Percentiles rank a stretch among this genome's conserved stretches.
These are phyloP conservation scores for Asobara japonica DNA, from an alignment of 1,140 invertebrate genomes.

Conservation along the genomic window DNA sequence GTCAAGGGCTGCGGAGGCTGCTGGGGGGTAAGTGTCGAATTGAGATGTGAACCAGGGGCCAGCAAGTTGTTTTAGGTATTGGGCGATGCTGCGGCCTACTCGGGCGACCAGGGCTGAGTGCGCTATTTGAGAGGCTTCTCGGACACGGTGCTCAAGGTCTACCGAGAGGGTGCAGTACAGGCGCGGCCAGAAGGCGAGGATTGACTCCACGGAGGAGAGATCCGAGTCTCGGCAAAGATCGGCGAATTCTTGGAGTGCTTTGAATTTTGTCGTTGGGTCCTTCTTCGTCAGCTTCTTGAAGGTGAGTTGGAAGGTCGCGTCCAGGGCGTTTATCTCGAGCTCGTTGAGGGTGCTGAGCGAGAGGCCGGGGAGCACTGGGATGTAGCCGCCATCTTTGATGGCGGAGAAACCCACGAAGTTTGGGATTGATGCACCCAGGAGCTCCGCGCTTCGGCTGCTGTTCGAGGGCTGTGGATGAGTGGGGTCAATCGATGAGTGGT, in stretches of 20 bases:
- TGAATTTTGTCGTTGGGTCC: constrained; percentile 85
- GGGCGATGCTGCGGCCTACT: constrained; percentile 79
- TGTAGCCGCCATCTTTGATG: constrained; percentile 70
- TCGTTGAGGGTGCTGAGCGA: constrained; percentile 65
- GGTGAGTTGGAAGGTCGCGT: constrained; percentile 72
- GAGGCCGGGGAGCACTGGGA: constrained; percentile 70
- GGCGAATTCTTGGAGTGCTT: constrained; percentile 84
- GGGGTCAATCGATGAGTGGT: too few species aligned
- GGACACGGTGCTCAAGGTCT: constrained; percentile 82
- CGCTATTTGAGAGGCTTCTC: constrained; percentile 79
- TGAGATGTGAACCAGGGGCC: constrained; percentile 81
- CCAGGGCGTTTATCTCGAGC: constrained; percentile 69
- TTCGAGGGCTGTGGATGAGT: constrained; percentile 80
- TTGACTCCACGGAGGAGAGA: constrained; percentile 70
- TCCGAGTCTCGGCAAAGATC: constrained; percentile 73
- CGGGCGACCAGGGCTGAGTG: constrained; percentile 74
- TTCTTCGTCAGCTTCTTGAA: constrained; percentile 86
- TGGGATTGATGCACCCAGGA: constrained; percentile 71
- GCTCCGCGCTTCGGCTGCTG: constrained; percentile 81
- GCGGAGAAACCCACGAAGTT: constrained; percentile 77
- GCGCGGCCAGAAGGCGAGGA: constrained; percentile 82
- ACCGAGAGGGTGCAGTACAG: constrained; percentile 77
- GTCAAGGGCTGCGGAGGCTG: constrained; percentile 75
- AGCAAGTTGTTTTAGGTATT: constrained; percentile 79
- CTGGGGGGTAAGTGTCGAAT: constrained; percentile 83